Conservation (phyloP, 2,113 vertebrate genomes). For the Balaeniceps rex region DNA sequence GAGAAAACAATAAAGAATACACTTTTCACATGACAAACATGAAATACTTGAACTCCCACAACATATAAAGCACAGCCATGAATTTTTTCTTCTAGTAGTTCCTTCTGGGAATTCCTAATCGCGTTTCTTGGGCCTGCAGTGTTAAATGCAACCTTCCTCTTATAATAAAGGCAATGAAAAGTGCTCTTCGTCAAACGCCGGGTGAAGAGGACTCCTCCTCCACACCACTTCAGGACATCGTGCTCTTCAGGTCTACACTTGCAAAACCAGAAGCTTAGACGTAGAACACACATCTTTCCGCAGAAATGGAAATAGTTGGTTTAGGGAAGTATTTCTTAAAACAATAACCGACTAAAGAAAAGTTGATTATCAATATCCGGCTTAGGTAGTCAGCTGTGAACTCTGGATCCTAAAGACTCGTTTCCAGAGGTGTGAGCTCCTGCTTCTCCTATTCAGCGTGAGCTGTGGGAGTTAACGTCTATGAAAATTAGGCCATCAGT, state of each 20-base stretch:
- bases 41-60: neutral
- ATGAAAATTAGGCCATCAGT: conserved; percentile 12
- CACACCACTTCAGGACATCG: neutral
- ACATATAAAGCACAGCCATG: neutral
- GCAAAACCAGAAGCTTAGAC: neutral
- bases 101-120: neutral
- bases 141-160: neutral
- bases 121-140: neutral
- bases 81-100: neutral
- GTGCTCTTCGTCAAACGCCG: neutral
- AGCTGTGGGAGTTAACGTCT: neutral
- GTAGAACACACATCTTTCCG: neutral
- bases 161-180: neutral
- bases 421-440: conserved; percentile 7
- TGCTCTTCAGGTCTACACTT: neutral
- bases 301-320: neutral
- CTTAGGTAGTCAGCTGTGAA: neutral
- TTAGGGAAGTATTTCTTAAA: neutral
- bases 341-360: neutral
- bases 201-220: neutral
- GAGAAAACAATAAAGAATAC: neutral
- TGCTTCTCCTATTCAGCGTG: neutral
- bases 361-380: neutral
- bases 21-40: neutral
- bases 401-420: neutral